Evolutionary conservation across 2,888 invertebrate species (phyloP).

Genomic region (Cantharis rufa): DNA sequence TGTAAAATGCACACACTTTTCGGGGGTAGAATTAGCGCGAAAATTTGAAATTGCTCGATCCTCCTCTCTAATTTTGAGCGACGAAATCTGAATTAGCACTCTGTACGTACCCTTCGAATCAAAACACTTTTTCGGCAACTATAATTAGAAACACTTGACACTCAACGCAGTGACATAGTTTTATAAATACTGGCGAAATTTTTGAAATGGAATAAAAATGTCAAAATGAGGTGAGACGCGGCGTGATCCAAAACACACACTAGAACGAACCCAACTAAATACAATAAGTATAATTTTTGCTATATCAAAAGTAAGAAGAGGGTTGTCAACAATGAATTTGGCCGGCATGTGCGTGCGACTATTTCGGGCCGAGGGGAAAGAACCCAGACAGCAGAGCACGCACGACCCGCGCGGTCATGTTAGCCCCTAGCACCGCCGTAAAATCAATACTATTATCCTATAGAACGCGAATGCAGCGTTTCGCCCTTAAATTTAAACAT

Average conservation of each 20-base stretch:
- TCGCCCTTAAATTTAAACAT: slow-evolving; percentile 27
- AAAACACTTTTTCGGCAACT: not conserved
- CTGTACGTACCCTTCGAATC: not conserved
- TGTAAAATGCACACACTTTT: not conserved
- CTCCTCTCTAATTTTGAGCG: not conserved
- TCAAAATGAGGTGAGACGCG: not conserved
- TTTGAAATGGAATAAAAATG: not conserved
- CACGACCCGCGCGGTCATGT: slow-evolving; percentile 41
- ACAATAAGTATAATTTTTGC: slow-evolving; percentile 21
- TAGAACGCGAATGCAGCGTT: slow-evolving; percentile 45
- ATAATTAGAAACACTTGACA: not conserved
- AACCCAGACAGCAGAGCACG: slow-evolving; percentile 39
- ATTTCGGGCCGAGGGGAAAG: slow-evolving; percentile 38
- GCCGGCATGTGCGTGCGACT: slow-evolving; percentile 38
- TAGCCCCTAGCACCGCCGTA: slow-evolving; percentile 46
- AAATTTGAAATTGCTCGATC: not conserved
- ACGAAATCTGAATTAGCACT: not conserved
- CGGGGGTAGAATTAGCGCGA: not conserved
- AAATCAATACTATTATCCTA: slow-evolving; percentile 54
- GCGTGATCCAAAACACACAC: not conserved
- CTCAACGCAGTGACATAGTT: not conserved
- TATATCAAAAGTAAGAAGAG: slow-evolving; percentile 26
- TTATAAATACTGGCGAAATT: not conserved
- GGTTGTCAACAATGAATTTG: slow-evolving; percentile 34
- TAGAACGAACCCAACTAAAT: not conserved